These are phyloP conservation scores for Sussaba pulchella DNA, from an alignment of 2,888 invertebrate genomes.

Conservation along the genomic window DNA sequence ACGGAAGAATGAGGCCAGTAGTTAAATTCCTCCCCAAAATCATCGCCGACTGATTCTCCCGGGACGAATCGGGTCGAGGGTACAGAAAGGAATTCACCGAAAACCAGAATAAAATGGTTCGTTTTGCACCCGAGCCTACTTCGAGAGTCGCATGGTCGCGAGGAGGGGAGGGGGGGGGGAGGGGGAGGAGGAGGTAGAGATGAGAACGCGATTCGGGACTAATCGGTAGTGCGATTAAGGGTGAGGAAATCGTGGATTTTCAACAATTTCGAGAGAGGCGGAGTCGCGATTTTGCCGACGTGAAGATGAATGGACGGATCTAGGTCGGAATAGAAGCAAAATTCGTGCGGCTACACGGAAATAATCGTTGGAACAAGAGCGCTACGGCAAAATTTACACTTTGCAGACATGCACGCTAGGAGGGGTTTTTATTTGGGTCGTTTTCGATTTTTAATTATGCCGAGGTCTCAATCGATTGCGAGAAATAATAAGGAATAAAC, in stretches of 20 bases:
- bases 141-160: background rate
- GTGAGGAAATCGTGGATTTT: conserved; percentile 3
- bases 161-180: background rate
- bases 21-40: background rate
- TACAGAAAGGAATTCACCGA: conserved; percentile 4
- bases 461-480: too few species aligned
- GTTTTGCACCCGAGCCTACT: conserved; percentile 35
- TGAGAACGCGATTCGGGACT: background rate
- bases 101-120: background rate
- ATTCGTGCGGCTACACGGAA: conserved; percentile 46
- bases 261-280: conserved; percentile 16
- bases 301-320: conserved; percentile 74
- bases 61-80: conserved; percentile 9
- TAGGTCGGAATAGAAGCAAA: conserved; percentile 66
- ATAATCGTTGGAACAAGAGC: conserved; percentile 54
- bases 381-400: background rate
- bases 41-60: background rate
- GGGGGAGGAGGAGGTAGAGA: too few species aligned
- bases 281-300: conserved; percentile 63
- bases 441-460: too few species aligned
- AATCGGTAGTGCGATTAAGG: background rate
- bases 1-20: background rate
- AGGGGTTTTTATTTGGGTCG: too few species aligned
- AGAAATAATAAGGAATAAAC: too few species aligned
- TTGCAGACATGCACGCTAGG: conserved; percentile 48